Conservation (phyloP, 2,797 vertebrate genomes). For the Poecilia wingei region DNA sequence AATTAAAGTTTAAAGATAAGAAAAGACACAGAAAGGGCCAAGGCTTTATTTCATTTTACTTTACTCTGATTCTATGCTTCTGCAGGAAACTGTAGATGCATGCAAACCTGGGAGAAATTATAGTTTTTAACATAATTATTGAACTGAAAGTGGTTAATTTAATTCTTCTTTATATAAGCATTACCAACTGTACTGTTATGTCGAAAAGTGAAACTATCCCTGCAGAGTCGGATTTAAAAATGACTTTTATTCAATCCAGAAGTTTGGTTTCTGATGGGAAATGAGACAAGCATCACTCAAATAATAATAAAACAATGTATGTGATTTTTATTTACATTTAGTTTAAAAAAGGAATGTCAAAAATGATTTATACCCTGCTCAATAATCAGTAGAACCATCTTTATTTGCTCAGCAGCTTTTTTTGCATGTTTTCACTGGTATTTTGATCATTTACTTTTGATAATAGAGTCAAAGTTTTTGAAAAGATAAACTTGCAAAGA, state of each 20-base stretch:
- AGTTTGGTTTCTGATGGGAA: background rate
- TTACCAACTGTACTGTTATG: background rate
- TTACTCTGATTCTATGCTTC: background rate
- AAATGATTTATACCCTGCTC: background rate
- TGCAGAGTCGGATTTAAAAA: background rate
- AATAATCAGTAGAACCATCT: background rate
- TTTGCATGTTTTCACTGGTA: background rate
- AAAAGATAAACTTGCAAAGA: background rate
- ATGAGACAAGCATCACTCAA: background rate
- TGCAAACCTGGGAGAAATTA: too few species aligned
- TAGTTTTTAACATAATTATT: background rate
- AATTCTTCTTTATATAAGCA: background rate
- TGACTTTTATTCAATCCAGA: background rate
- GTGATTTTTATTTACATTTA: background rate
- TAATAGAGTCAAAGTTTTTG: background rate
- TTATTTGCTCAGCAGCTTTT: background rate
- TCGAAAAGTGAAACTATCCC: background rate
- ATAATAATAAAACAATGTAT: background rate
- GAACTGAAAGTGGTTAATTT: background rate
- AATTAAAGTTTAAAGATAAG: slow-evolving; percentile 30
- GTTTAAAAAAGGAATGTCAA: background rate
- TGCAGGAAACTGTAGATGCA: background rate
- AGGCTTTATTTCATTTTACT: background rate
- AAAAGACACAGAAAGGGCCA: slow-evolving; percentile 14
- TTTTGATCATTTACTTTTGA: background rate